Evolutionary conservation across 1,140 invertebrate genomes (phyloP).

Genomic region (Halesus radiatus): DNA sequence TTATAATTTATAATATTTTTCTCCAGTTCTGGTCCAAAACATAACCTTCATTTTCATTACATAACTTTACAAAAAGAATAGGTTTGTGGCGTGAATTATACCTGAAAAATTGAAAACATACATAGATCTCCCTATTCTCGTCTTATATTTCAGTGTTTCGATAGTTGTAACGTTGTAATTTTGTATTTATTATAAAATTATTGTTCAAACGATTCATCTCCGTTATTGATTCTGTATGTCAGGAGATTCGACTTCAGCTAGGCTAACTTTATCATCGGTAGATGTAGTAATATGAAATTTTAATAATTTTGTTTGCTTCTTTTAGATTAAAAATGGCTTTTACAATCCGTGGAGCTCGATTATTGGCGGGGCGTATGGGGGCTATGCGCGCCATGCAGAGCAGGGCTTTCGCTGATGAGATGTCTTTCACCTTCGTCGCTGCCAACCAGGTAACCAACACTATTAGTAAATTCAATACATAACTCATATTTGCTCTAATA

Average conservation of each 20-base stretch:
- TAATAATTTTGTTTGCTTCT: not conserved
- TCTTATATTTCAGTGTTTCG: not conserved
- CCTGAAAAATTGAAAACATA: not conserved
- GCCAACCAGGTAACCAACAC: constrained; percentile 80
- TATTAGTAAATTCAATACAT: too few species aligned
- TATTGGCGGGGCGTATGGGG: constrained; percentile 61
- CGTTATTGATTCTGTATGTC: not conserved
- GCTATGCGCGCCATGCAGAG: constrained; percentile 60
- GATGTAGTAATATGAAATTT: not conserved
- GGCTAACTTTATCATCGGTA: not conserved
- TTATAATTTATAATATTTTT: constrained; percentile 2
- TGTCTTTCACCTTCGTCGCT: constrained; percentile 90
- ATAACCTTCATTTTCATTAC: constrained; percentile 37
- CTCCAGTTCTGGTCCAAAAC: not conserved
- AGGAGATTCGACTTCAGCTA: not conserved
- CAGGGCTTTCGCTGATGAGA: constrained; percentile 81
- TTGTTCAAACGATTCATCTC: not conserved
- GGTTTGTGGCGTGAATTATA: not conserved
- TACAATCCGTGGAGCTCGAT: constrained; percentile 61
- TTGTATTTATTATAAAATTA: not conserved
- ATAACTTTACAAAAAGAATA: constrained; percentile 29
- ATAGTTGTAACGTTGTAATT: not conserved
- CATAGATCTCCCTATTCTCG: not conserved
- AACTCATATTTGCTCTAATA: too few species aligned
- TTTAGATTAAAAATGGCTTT: constrained; percentile 60